phyloP scores from a whole-genome alignment of 2,797 vertebrate species.

The Clarias laeviceps region DNA sequence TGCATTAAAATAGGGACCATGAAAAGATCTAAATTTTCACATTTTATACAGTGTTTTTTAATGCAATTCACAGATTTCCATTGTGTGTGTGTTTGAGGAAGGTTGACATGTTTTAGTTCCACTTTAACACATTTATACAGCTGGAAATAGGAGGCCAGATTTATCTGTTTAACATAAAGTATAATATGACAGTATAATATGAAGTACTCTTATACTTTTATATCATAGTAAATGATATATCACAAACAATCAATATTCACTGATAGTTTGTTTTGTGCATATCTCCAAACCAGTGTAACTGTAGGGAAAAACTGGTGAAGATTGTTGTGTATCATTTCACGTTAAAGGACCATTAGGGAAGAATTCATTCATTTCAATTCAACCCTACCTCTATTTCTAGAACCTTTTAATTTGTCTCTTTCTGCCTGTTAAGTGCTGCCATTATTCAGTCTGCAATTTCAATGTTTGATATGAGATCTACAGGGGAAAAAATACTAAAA shows the following conservation, averaged over 20 bases:
- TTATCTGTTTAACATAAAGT: neutral
- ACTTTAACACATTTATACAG: neutral
- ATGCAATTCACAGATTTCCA: too few relatives aligned
- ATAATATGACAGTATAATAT: neutral
- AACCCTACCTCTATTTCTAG: neutral
- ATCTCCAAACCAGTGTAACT: neutral
- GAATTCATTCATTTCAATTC: neutral
- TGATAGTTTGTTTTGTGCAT: neutral
- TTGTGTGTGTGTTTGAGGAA: neutral
- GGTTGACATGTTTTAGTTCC: neutral
- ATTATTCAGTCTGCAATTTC: neutral
- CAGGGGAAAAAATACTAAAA: neutral
- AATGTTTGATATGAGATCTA: neutral
- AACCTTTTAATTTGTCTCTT: neutral
- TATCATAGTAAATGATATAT: neutral
- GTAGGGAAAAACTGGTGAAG: neutral
- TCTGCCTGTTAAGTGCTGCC: neutral
- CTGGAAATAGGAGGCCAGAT: neutral
- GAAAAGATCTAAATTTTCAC: too few relatives aligned
- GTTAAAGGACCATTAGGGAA: neutral
- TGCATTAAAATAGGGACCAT: neutral
- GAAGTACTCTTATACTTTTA: neutral
- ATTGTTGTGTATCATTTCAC: neutral
- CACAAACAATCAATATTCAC: neutral
- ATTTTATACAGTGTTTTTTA: too few relatives aligned